Percentiles rank a stretch among this genome's conserved stretches.
Conservation (phyloP, 53 echinoderm and acorn worm genomes). For the Crossaster papposus region DNA sequence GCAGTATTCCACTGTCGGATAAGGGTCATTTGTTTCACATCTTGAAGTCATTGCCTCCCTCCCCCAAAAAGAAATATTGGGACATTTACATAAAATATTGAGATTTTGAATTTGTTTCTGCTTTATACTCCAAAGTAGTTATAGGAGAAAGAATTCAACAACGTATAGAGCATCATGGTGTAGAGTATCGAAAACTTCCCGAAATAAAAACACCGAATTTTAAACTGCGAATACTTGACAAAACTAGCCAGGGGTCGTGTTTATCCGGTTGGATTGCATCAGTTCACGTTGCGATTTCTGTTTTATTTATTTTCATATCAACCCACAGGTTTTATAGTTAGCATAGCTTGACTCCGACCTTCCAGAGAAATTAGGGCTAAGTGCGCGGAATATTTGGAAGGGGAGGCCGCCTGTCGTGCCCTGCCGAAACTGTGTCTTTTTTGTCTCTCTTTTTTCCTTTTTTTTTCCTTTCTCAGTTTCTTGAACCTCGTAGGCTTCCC, state of each 20-base stretch:
- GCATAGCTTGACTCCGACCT: conserved; percentile 39
- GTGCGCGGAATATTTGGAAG: conserved; percentile 50
- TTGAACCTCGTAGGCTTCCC: not conserved
- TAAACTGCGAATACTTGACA: conserved; percentile 32
- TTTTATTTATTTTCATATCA: conserved; percentile 56
- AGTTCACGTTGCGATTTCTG: conserved; percentile 50
- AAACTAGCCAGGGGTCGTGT: conserved; percentile 49
- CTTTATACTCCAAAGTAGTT: too few relatives aligned
- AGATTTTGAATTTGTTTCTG: too few relatives aligned
- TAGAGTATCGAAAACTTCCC: not conserved
- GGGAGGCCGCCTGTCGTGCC: conserved; percentile 41
- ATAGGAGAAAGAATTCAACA: too few relatives aligned
- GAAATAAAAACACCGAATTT: not conserved
- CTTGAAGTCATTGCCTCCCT: too few relatives aligned
- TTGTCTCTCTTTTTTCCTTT: too few relatives aligned
- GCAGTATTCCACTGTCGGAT: too few relatives aligned
- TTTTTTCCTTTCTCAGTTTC: not conserved
- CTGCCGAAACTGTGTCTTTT: conserved; percentile 62
- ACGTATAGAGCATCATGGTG: too few relatives aligned
- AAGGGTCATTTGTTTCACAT: too few relatives aligned
- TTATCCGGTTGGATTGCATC: conserved; percentile 54
- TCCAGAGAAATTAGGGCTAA: conserved; percentile 41
- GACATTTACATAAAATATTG: too few relatives aligned
- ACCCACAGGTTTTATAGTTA: too few relatives aligned
- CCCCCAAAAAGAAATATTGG: too few relatives aligned